Evolutionary conservation across 2,113 vertebrate species (phyloP).

Genomic region (Origma solitaria): DNA sequence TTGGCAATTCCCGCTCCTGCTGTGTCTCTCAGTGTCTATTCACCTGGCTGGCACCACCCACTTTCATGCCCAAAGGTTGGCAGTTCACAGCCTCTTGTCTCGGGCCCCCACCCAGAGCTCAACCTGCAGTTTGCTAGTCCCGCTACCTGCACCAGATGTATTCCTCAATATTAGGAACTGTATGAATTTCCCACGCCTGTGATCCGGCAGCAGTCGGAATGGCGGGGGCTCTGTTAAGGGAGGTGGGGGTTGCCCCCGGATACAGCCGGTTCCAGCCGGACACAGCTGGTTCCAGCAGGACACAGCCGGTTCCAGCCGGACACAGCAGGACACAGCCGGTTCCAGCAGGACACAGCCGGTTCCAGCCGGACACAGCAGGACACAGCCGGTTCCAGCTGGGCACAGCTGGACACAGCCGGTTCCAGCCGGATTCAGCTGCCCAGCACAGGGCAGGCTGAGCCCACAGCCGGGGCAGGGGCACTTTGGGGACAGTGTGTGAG

Average conservation of each 20-base stretch:
- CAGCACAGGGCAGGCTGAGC: fast-evolving
- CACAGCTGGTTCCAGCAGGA: not conserved
- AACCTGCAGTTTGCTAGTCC: not conserved
- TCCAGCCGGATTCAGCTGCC: fast-evolving
- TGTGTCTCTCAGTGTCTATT: not conserved
- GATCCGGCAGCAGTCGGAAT: fast-evolving
- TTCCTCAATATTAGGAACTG: fast-evolving
- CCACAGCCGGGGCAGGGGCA: fast-evolving
- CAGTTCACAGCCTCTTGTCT: not conserved
- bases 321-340: not conserved
- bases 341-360: not conserved
- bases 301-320: not conserved
- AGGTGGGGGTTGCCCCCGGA: fast-evolving
- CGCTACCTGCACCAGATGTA: not conserved
- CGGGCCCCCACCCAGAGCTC: not conserved
- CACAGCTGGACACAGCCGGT: not conserved
- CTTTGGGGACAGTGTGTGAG: fast-evolving
- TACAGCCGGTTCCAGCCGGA: not conserved
- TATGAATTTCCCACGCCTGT: fast-evolving
- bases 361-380: too few relatives aligned
- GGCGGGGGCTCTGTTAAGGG: fast-evolving
- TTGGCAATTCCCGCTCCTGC: not conserved
- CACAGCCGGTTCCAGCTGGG: fast-evolving
- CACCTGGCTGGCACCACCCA: not conserved
- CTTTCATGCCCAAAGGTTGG: not conserved